These are phyloP conservation scores for Protonemura montana DNA, from an alignment of 2,888 invertebrate genomes.

Conservation along the genomic window DNA sequence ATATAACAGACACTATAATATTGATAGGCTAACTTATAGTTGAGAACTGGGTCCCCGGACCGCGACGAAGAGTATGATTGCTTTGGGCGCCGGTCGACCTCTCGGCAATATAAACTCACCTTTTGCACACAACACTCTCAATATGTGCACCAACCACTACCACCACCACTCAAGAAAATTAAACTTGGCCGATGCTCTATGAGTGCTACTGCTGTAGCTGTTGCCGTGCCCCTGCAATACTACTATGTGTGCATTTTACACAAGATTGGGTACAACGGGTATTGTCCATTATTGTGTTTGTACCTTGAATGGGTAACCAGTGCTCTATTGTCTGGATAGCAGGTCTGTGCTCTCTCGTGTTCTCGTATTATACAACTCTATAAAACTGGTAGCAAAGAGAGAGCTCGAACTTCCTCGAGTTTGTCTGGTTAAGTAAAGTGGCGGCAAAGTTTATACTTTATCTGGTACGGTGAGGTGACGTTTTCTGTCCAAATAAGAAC, in stretches of 20 bases:
- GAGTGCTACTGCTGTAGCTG: neutral
- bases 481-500: neutral
- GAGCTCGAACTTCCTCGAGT: neutral
- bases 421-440: neutral
- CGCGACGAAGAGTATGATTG: neutral
- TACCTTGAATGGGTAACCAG: neutral
- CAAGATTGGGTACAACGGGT: neutral
- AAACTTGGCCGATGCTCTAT: conserved; percentile 7
- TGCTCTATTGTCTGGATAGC: neutral
- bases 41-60: neutral
- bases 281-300: conserved; percentile 12
- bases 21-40: conserved; percentile 1
- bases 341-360: neutral
- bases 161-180: neutral
- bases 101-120: neutral
- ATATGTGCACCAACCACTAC: neutral
- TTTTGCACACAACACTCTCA: neutral
- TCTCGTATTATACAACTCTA: neutral
- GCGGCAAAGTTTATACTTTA: neutral
- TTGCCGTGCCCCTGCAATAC: no score
- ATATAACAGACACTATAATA: neutral
- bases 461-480: neutral
- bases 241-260: neutral
- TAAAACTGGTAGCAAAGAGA: neutral
- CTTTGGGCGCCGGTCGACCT: conserved; percentile 12